Evolutionary conservation across 2,113 vertebrate species (phyloP).

Genomic region (Promerops cafer): DNA sequence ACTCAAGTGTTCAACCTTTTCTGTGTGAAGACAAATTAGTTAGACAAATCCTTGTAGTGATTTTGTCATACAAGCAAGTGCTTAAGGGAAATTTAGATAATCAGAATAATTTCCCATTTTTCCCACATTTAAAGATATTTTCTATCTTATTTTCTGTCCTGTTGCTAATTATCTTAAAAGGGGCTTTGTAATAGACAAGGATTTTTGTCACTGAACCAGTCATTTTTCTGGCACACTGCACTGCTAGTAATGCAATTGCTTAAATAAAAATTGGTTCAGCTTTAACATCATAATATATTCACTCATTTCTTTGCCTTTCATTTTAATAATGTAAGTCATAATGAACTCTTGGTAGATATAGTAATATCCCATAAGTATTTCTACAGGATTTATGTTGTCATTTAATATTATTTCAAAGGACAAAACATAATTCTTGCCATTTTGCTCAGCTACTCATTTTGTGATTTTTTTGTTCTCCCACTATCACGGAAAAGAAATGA

Average conservation of each 20-base stretch:
- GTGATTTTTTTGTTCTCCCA: constrained; percentile 3
- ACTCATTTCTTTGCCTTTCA: constrained; percentile 30
- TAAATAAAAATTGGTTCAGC: constrained; percentile 25
- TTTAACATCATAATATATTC: constrained; percentile 24
- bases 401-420: constrained; percentile 46
- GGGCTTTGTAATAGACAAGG: background rate
- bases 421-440: background rate
- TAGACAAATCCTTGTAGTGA: background rate
- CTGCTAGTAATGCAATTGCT: background rate
- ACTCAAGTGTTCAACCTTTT: background rate
- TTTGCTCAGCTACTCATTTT: background rate
- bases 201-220: background rate
- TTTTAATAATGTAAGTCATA: constrained; percentile 18
- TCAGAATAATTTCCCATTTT: background rate
- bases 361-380: background rate
- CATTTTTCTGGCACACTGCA: background rate
- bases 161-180: constrained; percentile 24
- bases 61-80: background rate
- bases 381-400: constrained; percentile 28
- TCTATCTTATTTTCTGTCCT: background rate
- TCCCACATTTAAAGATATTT: background rate
- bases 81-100: background rate
- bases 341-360: constrained; percentile 15
- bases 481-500: constrained; percentile 11
- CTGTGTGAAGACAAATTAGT: background rate